Percentiles rank a stretch among this genome's conserved stretches.
Conservation (phyloP, 2,113 vertebrate species). For the Fulica atra region DNA sequence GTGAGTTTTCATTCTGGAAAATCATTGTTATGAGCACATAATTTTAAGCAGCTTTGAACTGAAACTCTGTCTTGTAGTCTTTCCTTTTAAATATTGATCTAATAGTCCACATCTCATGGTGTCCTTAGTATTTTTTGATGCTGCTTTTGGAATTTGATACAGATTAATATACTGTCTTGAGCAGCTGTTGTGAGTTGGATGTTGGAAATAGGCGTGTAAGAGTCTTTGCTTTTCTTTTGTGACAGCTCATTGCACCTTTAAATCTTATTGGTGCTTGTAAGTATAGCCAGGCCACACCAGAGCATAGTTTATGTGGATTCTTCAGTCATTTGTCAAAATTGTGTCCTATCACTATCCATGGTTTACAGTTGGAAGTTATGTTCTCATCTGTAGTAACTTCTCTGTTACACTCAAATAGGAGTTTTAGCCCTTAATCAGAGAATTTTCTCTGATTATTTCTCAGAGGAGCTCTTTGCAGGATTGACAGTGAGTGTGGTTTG, state of each 20-base stretch:
- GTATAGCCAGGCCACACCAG: neutral
- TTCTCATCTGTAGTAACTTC: neutral
- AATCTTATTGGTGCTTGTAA: neutral
- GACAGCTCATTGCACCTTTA: neutral
- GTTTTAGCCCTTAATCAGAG: neutral
- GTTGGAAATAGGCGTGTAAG: neutral
- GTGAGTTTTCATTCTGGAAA: neutral
- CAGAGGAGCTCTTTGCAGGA: neutral
- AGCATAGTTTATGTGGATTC: neutral
- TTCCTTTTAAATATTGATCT: neutral
- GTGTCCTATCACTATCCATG: neutral
- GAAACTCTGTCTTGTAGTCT: neutral
- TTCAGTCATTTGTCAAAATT: neutral
- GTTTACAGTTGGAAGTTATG: neutral
- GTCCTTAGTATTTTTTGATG: neutral
- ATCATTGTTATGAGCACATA: neutral
- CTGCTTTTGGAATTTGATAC: neutral
- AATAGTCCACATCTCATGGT: neutral
- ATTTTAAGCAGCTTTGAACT: neutral
- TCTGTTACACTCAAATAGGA: neutral
- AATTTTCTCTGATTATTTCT: neutral
- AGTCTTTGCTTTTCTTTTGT: neutral
- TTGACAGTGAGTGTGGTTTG: neutral
- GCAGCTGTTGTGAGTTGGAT: neutral
- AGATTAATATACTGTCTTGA: neutral